These are phyloP conservation scores for Tauraco erythrolophus DNA, from an alignment of 2,113 vertebrate genomes.

Conservation along the genomic window DNA sequence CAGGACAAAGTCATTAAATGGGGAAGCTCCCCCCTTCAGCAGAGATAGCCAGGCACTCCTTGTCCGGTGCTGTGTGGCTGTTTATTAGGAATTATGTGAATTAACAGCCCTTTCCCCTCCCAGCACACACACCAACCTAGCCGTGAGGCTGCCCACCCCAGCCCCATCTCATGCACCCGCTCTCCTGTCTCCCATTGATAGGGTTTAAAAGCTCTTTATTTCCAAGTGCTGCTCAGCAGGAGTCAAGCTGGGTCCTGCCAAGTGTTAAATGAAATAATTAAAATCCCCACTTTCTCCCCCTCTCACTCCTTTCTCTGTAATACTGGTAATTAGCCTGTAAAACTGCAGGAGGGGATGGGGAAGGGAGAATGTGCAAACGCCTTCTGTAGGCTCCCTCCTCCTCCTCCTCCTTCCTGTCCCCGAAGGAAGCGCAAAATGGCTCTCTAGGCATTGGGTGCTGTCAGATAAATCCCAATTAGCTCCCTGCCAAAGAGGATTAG, in stretches of 20 bases:
- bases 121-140: background rate
- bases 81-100: background rate
- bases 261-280: slow-evolving; percentile 61
- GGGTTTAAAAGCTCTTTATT: slow-evolving; percentile 20
- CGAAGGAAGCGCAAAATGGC: background rate
- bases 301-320: background rate
- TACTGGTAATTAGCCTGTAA: slow-evolving; percentile 45
- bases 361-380: background rate
- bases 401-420: background rate
- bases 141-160: background rate
- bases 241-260: slow-evolving; percentile 30
- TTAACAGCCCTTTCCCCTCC: background rate
- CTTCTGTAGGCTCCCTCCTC: background rate
- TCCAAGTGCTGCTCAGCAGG: slow-evolving; percentile 6
- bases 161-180: background rate
- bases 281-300: background rate
- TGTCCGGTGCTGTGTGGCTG: background rate
- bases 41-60: background rate
- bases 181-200: background rate
- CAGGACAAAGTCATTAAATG: background rate
- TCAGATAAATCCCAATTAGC: slow-evolving; percentile 49
- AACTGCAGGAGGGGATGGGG: slow-evolving; percentile 8
- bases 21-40: background rate
- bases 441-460: slow-evolving; percentile 6
- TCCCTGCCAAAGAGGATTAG: slow-evolving; percentile 41